Percentiles rank a stretch among this genome's conserved stretches.
phyloP scores from a whole-genome alignment of 2,113 vertebrate species.

The Corvus cornix region DNA sequence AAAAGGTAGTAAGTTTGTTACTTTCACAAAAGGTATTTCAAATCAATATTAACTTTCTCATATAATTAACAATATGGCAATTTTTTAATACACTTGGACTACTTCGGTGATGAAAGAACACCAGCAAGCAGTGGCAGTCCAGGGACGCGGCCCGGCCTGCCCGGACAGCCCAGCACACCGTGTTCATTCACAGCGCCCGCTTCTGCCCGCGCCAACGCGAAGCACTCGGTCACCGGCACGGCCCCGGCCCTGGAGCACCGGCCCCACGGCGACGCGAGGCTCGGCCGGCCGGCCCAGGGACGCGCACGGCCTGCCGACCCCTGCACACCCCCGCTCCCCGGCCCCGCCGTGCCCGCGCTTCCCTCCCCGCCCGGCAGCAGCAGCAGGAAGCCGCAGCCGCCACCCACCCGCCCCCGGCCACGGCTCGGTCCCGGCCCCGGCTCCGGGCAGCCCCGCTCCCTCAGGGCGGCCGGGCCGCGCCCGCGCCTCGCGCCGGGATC shows the following conservation, averaged over 20 bases:
- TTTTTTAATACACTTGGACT: too few relatives aligned
- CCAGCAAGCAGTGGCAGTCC: not conserved
- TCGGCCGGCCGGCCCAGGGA: not conserved
- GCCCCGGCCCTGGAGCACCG: not conserved
- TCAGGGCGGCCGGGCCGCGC: too few relatives aligned
- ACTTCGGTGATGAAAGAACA: not conserved
- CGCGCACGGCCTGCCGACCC: not conserved
- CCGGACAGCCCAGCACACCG: not conserved
- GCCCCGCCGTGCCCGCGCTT: not conserved
- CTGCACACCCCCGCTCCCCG: not conserved
- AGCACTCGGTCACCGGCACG: not conserved
- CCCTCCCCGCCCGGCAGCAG: not conserved
- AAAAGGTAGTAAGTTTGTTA: not conserved
- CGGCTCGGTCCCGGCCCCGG: too few relatives aligned
- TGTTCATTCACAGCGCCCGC: not conserved
- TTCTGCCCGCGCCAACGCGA: not conserved
- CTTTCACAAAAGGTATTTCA: not conserved
- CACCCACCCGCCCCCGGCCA: not conserved
- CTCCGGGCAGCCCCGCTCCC: too few relatives aligned
- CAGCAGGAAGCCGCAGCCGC: not conserved
- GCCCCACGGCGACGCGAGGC: not conserved
- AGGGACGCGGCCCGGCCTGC: not conserved
- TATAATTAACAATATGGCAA: fast-evolving
- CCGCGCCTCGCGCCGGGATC: not conserved
- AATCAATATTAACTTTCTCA: too few relatives aligned